Evolutionary conservation across 1,140 invertebrate genomes (phyloP).

Genomic region (Vanessa tameamea): DNA sequence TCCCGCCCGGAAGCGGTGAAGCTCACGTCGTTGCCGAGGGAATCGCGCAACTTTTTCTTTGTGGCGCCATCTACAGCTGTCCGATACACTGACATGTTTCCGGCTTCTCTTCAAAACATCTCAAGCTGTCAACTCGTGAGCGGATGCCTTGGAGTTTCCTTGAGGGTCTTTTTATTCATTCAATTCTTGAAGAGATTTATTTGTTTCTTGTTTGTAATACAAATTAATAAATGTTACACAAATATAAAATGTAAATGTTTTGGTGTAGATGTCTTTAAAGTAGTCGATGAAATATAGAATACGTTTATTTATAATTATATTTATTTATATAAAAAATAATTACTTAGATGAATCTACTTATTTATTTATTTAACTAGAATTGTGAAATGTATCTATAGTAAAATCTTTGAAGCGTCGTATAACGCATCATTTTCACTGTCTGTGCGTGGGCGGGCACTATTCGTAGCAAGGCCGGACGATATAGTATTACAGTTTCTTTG

Average conservation of each 20-base stretch:
- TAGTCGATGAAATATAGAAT: not conserved
- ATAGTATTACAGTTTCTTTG: slow-evolving; percentile 69
- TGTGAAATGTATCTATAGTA: slow-evolving; percentile 16
- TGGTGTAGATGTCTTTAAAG: not conserved
- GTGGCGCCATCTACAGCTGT: slow-evolving; percentile 77
- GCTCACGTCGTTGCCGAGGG: slow-evolving; percentile 51
- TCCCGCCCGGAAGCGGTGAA: slow-evolving; percentile 65
- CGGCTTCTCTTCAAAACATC: slow-evolving; percentile 76
- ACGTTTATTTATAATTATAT: no score
- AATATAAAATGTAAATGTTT: not conserved
- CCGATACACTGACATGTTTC: slow-evolving; percentile 73
- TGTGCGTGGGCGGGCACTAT: slow-evolving; percentile 70
- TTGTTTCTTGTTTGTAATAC: slow-evolving; percentile 38
- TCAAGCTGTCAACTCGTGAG: slow-evolving; percentile 67
- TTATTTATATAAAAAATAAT: no score
- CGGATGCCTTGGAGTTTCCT: slow-evolving; percentile 70
- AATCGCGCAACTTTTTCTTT: slow-evolving; percentile 65
- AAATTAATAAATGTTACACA: slow-evolving; percentile 20
- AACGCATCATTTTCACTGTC: slow-evolving; percentile 55
- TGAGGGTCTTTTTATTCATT: slow-evolving; percentile 74
- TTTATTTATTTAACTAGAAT: not conserved
- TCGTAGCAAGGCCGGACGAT: slow-evolving; percentile 74
- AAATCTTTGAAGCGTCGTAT: slow-evolving; percentile 36
- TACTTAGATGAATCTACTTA: no score
- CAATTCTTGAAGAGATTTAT: slow-evolving; percentile 66